These are phyloP conservation scores for Camponotus floridanus DNA, from an alignment of 1,140 invertebrate species.

Conservation along the genomic window DNA sequence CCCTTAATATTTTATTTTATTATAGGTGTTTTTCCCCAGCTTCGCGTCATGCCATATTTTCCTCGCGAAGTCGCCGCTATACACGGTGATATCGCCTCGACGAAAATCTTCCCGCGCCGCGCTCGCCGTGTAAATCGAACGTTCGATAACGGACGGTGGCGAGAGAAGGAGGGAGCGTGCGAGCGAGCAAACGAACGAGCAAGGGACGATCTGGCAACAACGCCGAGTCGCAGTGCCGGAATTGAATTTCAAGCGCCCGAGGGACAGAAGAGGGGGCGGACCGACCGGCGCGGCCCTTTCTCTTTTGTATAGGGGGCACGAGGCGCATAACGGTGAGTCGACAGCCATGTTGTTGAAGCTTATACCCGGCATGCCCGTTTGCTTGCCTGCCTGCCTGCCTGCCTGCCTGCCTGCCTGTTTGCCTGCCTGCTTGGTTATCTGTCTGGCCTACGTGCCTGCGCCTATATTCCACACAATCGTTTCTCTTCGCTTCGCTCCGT, in stretches of 20 bases:
- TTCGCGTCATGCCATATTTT: slow-evolving; percentile 4
- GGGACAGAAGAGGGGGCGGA: slow-evolving; percentile 77
- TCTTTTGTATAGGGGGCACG: slow-evolving; percentile 84
- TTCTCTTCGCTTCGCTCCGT: slow-evolving; percentile 48
- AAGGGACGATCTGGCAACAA: slow-evolving; percentile 70
- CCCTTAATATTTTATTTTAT: too few relatives aligned
- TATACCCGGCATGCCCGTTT: slow-evolving; percentile 72
- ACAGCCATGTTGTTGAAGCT: slow-evolving; percentile 79
- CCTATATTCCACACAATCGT: slow-evolving; percentile 64
- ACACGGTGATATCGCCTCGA: slow-evolving; percentile 46
- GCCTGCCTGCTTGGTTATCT: slow-evolving; percentile 75
- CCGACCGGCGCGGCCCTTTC: slow-evolving; percentile 66
- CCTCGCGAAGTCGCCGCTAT: slow-evolving; percentile 2
- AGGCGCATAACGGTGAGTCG: slow-evolving; percentile 83
- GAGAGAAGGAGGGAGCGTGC: slow-evolving; percentile 27
- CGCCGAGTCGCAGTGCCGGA: slow-evolving; percentile 75
- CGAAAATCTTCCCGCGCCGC: slow-evolving; percentile 57
- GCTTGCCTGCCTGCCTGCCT: slow-evolving; percentile 73
- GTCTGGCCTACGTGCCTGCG: slow-evolving; percentile 26
- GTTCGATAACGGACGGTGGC: slow-evolving; percentile 70
- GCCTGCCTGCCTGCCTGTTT: slow-evolving; percentile 77
- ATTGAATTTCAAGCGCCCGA: slow-evolving; percentile 84
- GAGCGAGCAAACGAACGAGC: neutral
- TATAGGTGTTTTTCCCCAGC: neutral
- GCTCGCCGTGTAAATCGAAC: slow-evolving; percentile 56